Percentiles rank a stretch among this genome's conserved stretches.
These are phyloP conservation scores for Plebejus anna DNA, from an alignment of 2,888 invertebrate genomes.

Conservation along the genomic window DNA sequence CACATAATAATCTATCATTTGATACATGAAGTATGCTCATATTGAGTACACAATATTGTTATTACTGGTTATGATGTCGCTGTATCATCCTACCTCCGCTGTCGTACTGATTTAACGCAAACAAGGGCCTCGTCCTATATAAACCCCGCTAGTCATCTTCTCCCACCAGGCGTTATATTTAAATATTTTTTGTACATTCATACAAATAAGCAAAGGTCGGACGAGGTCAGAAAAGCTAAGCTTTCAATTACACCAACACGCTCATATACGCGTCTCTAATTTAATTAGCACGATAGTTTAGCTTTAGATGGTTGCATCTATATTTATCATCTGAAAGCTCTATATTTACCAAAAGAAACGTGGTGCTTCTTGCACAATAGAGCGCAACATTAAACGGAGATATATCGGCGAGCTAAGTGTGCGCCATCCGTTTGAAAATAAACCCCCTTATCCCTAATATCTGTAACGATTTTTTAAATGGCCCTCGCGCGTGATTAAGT, in stretches of 20 bases:
- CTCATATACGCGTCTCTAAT: neutral
- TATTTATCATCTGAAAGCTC: too few relatives aligned
- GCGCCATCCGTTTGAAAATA: conserved; percentile 23
- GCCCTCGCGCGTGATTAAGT: conserved; percentile 53
- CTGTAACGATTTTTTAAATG: conserved; percentile 38
- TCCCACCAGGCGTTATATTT: neutral
- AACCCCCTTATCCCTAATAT: conserved; percentile 31
- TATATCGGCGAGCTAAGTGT: neutral
- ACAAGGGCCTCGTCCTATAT: conserved; percentile 34
- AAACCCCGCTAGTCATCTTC: neutral
- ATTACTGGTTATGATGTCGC: conserved; percentile 19
- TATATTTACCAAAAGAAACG: neutral
- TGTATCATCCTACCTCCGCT: conserved; percentile 8
- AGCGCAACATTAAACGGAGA: neutral
- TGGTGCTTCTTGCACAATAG: neutral
- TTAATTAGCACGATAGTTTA: neutral
- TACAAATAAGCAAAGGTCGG: neutral
- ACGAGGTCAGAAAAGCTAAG: neutral
- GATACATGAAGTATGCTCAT: conserved; percentile 11
- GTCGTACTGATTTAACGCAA: conserved; percentile 28
- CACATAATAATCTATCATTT: neutral
- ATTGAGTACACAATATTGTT: conserved; percentile 7
- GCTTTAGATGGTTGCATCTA: too few relatives aligned
- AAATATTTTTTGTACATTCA: neutral
- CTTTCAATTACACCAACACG: neutral